Evolutionary conservation across 2,797 vertebrate genomes (phyloP), one percentile per base, ranked within the genome.

Genomic region (Nyctibius grandis): DNA sequence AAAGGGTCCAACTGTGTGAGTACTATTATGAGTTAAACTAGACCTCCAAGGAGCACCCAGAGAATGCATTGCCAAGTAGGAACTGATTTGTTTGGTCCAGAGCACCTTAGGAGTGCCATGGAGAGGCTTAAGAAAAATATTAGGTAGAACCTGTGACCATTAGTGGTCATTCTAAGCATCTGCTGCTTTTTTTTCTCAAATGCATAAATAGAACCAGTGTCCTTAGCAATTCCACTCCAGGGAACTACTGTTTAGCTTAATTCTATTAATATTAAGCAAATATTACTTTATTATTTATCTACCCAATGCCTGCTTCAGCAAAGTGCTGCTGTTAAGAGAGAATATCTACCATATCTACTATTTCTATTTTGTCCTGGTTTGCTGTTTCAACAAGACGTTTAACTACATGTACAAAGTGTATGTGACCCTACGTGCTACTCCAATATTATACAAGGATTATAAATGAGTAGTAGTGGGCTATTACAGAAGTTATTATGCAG

Each of bases 141-240:
- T 19, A 51, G 42, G 47, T 64, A 65, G 59, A 50, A 61, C 25
- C n/a, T 65, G 42, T 77, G 47, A 54, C 9, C 54, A 15, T 69
- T 75, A 88, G n/a, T 36, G 31, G 45, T 57, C 56, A n/a, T 84
- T 93, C 75, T 54, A 82, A 91, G 34, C 54, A 54, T 77, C 53
- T 74, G 21, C 51, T 85, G 21, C 9, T 74, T 63, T 60, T 56
- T 56, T 54, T 16, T 19, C 13, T 80, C 36, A 47, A 70, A 29
- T 13, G 21, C n/a, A 23, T 80, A 57, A 85, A 73, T 73, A 42
- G 88, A 74, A 48, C 21, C 40, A 29, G 11, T 18, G 36, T 75
- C 33, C 57, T 74, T 78, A 60, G 48, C 48, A 88, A 18, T 68
- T 70, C 56, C 16, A 56, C 47, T 67, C 70, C 31, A 47, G 64